phyloP scores from a whole-genome alignment of 2,888 invertebrate species.

The Erebia aethiops region DNA sequence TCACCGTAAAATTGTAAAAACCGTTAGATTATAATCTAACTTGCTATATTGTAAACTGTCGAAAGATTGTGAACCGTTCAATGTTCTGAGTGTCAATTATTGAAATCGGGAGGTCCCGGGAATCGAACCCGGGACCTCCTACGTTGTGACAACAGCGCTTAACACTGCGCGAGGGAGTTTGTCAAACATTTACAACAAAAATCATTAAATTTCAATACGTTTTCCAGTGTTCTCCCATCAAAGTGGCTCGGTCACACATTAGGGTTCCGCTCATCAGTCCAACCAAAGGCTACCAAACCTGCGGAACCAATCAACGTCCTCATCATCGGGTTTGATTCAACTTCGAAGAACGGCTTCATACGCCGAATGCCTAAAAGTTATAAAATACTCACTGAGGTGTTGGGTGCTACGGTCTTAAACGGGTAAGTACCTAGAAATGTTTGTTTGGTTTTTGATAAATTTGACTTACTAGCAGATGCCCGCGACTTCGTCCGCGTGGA shows the following conservation, averaged over 20 bases:
- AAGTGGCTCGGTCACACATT: slow-evolving; percentile 47
- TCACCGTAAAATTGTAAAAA: no score
- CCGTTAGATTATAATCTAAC: no score
- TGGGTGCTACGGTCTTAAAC: slow-evolving; percentile 85
- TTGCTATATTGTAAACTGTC: no score
- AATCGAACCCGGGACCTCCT: no score
- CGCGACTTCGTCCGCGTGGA: no score
- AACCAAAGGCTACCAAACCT: slow-evolving; percentile 36
- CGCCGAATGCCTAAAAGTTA: slow-evolving; percentile 90
- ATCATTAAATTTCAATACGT: neutral
- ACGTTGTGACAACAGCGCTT: no score
- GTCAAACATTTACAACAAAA: no score
- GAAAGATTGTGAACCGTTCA: no score
- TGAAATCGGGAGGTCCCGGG: no score
- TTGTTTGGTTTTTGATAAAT: neutral
- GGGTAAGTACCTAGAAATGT: slow-evolving; percentile 71
- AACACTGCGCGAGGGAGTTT: no score
- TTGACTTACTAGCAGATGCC: no score
- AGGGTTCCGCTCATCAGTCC: slow-evolving; percentile 45
- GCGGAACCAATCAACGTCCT: slow-evolving; percentile 44
- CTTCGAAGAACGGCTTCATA: slow-evolving; percentile 91
- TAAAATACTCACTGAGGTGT: slow-evolving; percentile 84
- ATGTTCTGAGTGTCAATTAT: no score
- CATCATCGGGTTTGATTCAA: slow-evolving; percentile 90
- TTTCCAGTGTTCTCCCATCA: slow-evolving; percentile 43